phyloP scores from a whole-genome alignment of 1,140 invertebrate genomes.

The Halyomorpha halys region DNA sequence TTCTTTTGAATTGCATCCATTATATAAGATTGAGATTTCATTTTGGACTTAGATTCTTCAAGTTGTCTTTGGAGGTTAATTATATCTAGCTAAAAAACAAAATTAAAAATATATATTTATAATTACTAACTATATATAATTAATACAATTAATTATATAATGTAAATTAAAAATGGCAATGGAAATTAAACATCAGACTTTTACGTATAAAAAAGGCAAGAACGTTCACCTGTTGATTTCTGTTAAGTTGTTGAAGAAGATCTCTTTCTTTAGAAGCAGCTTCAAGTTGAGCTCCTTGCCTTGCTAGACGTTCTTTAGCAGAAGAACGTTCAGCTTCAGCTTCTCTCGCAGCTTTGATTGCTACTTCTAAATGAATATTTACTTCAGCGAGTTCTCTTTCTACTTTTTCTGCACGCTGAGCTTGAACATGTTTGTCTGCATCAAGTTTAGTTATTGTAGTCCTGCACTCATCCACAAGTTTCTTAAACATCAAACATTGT shows the following conservation, averaged over 20 bases:
- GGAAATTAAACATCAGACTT: background rate
- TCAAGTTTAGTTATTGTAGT: background rate
- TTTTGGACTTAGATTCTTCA: background rate
- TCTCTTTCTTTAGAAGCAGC: constrained; percentile 5
- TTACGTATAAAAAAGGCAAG: background rate
- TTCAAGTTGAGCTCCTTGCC: constrained; percentile 8
- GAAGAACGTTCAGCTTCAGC: constrained; percentile 7
- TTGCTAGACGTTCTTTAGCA: background rate
- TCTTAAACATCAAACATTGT: background rate
- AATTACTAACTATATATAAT: background rate
- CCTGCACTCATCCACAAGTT: background rate
- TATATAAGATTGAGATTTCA: background rate
- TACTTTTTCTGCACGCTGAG: background rate
- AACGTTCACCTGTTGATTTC: background rate
- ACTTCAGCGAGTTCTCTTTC: constrained; percentile 2
- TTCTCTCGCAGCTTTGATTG: constrained; percentile 5
- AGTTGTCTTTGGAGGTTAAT: background rate
- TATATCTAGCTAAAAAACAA: background rate
- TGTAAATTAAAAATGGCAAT: background rate
- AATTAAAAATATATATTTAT: background rate
- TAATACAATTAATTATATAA: background rate
- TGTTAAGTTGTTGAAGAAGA: constrained; percentile 3
- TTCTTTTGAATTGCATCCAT: background rate
- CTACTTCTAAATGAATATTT: constrained; percentile 10
- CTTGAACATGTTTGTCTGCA: background rate